Evolutionary conservation across 2,888 invertebrate genomes (phyloP), one percentile per base, ranked within the genome.

Genomic region (Cosmorhoe ocellata): DNA sequence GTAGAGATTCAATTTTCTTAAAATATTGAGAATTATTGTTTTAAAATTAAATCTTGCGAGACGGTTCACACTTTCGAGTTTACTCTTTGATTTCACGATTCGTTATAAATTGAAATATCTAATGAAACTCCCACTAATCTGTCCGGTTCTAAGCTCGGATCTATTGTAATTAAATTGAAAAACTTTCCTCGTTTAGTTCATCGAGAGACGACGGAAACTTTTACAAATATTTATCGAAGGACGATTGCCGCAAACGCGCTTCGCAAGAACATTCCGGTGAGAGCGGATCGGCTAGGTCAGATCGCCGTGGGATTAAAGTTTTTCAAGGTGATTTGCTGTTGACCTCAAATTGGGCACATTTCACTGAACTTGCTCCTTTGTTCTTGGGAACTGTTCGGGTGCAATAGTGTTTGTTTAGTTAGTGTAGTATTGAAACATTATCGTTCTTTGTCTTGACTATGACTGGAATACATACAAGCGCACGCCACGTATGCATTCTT

Each of bases 181-280:
- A 88, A 89, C 68, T 88, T 89, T 84, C 81, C 84, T 83, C 81
- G 83, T 86, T 84, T 79, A 81, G 83, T 77, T 76, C 81, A 80
- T 84, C 73, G 76, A 67, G 72, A 69, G 65, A 69, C 5, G 24
- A 24, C 74, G 74, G 79, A 77, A 81, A 81, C 81, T 81, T 83
- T 73, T 65, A 72, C 80, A 76, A 84, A 85, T 86, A 84, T 83
- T 84, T 84, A 37, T 51, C 18, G 36, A 31, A 37, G 14, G 18
- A 18, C 8, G 34, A 47, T 36, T 47, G 40, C 36, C 28, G 34
- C 40, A 6, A 56, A 54, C 55, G 56, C 32, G 60, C 58, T 59
- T 57, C 3, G 22, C 10, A 12, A 18, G 13, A 26, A 26, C 30
- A 10, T 3, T 9, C 13, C 14, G n/a, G n/a, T n/a, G n/a, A n/a